Conservation (phyloP, 2,113 vertebrate species). For the Poicephalus meyeri region DNA sequence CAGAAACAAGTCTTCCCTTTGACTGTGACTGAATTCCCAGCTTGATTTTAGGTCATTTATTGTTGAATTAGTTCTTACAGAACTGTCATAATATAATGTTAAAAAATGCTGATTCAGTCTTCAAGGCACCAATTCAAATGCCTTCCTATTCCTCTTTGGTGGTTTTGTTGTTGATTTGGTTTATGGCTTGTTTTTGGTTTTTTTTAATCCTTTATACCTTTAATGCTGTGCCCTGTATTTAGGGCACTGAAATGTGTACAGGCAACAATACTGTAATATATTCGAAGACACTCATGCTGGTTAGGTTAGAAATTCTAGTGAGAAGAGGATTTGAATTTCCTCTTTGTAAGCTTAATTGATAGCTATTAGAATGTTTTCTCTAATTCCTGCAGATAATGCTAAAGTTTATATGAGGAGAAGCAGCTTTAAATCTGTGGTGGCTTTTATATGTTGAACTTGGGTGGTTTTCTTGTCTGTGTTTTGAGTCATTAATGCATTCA, state of each 20-base stretch:
- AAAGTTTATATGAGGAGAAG: background rate
- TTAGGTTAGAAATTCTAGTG: background rate
- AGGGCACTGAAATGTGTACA: background rate
- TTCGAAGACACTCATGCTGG: background rate
- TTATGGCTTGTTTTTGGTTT: background rate
- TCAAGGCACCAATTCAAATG: background rate
- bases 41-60: conserved; percentile 34
- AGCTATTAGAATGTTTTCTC: background rate
- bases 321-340: background rate
- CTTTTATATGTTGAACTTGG: background rate
- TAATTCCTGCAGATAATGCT: background rate
- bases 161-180: background rate
- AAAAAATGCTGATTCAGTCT: conserved; percentile 38
- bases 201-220: background rate
- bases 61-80: conserved; percentile 11
- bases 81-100: background rate
- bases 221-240: background rate
- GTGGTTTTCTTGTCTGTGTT: background rate
- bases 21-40: conserved; percentile 1
- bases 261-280: background rate
- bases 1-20: conserved; percentile 29
- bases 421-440: background rate
- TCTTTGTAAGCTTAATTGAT: background rate
- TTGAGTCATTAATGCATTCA: background rate
- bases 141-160: background rate